Base-by-base conservation (phyloP, 2,113 vertebrate genomes). In the Cebus imitator region DNA sequence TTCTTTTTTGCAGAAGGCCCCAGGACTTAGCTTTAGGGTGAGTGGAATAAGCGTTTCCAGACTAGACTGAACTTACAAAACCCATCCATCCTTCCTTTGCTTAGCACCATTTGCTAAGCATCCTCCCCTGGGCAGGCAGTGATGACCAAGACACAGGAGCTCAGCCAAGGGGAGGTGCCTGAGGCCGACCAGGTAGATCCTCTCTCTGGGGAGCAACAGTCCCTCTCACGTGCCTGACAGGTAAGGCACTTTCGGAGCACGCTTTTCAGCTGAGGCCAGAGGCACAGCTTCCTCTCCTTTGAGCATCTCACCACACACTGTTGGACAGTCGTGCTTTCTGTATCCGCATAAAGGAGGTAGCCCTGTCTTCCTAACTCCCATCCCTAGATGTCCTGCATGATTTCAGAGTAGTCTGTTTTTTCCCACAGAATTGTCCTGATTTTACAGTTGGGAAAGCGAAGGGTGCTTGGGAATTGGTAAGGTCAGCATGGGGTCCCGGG, bases 251-350 rank as follows among this genome's bases (percentile, higher is more conserved):
- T 20, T 10, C 12, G 35, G 55, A 66, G 14, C 58, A 0, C 0
- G 2, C 11, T 72, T 48, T 80, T 13, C 37, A 45, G 17, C 40
- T 16, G 37, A 61, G 52, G 5, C 18, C 12, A 16, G 3, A 11
- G 76, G 23, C 32, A 0, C 37, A 30, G 58, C 8, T n/a, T 16
- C 40, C 72, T 11, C 45, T 72, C 50, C 50, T 32, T 5, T 0
- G 8, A 21, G 61, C 70, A 1, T 9, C 52, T 73, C 55, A 1
- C 17, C 12, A 14, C 4, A 8, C 25, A 10, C 52, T 35, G 18
- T 55, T 2, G 0, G 16, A 9, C 0, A 5, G 61, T 3, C 1
- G 0, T 23, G 37, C 23, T 35, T 70, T 43, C 45, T 32, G 6
- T 17, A 21, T n/a, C 30, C 21, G 0, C 0, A 17, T 84, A 43